Evolutionary conservation across 2,113 vertebrate genomes (phyloP), one percentile per base, ranked within the genome.

Genomic region (Pangasianodon gigas): DNA sequence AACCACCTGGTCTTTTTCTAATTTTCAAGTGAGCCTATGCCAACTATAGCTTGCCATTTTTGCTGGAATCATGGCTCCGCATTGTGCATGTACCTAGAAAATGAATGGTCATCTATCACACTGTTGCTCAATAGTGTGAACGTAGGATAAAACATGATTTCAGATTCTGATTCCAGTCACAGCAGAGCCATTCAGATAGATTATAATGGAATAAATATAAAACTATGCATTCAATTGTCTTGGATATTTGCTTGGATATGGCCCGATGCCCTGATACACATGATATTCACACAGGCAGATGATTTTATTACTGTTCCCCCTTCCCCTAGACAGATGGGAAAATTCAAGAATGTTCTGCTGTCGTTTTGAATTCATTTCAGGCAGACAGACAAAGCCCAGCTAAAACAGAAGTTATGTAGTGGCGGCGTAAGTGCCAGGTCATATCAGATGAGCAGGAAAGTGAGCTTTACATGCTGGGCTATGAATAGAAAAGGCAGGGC

Each of bases 311-410:
- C 52, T 10, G 26, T 65, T 44, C 48, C 16, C 18, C 62, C 18
- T 82, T 86, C 16, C 24, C 46, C 29, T 58, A 44, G 13, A 48
- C 46, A 29, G 48, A 83, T 67, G 44, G 32, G 56, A 56, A 85
- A 86, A 67, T 58, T 86, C 84, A 71, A 62, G 26, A 77, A 84
- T 52, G 74, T 86, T 81, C 60, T 67, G 58, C 60, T 86, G 71
- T 86, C 89, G 81, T 86, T 52, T 86, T 46, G 18, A 80, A 58
- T 77, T 85, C 52, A 79, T 85, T 85, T 74, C 83, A 85, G 52
- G 58, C 41, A 10, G 56, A 74, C 19, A 77, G 67, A 85, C 48
- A 85, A 85, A 79, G 29, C 37, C 52, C 67, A 51, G 41, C 26
- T 77, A 65, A 79, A 85, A 48, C 71, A 85, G 14, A 44, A 67